phyloP scores from a whole-genome alignment of 2,113 vertebrate species.

The Toxotes chatareus region DNA sequence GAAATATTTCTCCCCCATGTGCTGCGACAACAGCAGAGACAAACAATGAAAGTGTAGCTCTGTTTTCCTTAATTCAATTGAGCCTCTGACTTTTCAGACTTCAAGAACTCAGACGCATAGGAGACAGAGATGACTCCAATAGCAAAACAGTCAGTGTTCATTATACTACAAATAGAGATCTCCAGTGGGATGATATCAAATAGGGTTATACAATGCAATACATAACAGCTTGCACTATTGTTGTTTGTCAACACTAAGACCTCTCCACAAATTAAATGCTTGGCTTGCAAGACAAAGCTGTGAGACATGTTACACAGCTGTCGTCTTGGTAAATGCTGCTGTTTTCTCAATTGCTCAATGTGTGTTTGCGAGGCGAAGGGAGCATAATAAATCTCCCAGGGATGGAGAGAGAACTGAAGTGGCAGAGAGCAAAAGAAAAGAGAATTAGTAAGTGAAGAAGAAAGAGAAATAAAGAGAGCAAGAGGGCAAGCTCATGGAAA shows the following conservation, averaged over 20 bases:
- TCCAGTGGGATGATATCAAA: conserved; percentile 58
- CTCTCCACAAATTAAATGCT: conserved; percentile 65
- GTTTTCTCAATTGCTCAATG: conserved; percentile 50
- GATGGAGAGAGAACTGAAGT: conserved; percentile 43
- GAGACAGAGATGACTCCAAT: conserved; percentile 42
- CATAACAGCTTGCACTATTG: conserved; percentile 32
- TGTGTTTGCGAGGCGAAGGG: conserved; percentile 17
- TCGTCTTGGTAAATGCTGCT: conserved; percentile 31
- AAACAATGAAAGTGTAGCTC: conserved; percentile 54
- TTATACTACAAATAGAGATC: conserved; percentile 42
- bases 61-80: conserved; percentile 56
- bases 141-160: conserved; percentile 49
- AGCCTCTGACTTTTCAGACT: conserved; percentile 51
- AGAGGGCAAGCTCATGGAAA: conserved; percentile 14
- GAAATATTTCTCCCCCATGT: conserved; percentile 39
- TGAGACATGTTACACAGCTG: conserved; percentile 26
- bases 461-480: conserved; percentile 1
- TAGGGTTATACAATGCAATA: conserved; percentile 45
- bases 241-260: conserved; percentile 56
- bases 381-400: conserved; percentile 51
- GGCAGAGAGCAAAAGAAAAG: conserved; percentile 38
- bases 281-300: conserved; percentile 53
- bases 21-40: conserved; percentile 34
- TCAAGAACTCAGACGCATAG: conserved; percentile 46
- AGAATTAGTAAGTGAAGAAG: conserved; percentile 32